Base-by-base conservation (phyloP, 2,797 vertebrate genomes). In the Myripristis jacobus region DNA sequence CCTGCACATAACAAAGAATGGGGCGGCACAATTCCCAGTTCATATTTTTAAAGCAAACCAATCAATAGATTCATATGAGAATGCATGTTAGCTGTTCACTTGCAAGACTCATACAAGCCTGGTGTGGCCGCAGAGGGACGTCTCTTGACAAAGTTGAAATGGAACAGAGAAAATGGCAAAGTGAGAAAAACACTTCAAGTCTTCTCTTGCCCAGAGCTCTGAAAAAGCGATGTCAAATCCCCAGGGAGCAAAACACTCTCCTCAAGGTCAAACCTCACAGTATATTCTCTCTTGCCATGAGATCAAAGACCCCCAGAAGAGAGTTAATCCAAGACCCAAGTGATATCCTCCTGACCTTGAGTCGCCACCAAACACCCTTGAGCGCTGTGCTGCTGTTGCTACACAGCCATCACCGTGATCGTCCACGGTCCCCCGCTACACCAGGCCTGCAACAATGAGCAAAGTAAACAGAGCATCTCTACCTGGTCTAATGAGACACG, bases 41-140 rank as follows among this genome's bases (percentile, higher is more conserved):
- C 86, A 84, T 88, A 84, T 89, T 89, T 90, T 73, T 81, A 75
- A 75, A 87, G 73, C 70, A 50, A 86, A 84, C 66, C 73, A 84
- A 87, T 90, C 84, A 77, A 77, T 86, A 71, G 50, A 81, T 70
- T 79, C 65, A 61, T 79, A 71, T 68, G 60, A 87, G 80, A 81
- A 70, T n/a, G 66, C 34, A 77, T 73, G 51, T 64, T 54, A 65
- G 53, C 55, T 72, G 61, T 62, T 79, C 31, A 44, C 53, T 56
- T 52, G 46, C 55, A 59, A 80, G 66, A 81, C 77, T 68, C 52
- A 51, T 56, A 67, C 44, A 63, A 34, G 60, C 63, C 61, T 61
- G 44, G 31, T 15, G 5, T 5, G 21, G 16, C 61, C 73, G 55
- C 73, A 7, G 0, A 51, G 78, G 70, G 52, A 70, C 38, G 52